Percentiles rank a stretch among this genome's conserved stretches.
Conservation (phyloP, 2,888 invertebrate species). For the Smittia sp. region DNA sequence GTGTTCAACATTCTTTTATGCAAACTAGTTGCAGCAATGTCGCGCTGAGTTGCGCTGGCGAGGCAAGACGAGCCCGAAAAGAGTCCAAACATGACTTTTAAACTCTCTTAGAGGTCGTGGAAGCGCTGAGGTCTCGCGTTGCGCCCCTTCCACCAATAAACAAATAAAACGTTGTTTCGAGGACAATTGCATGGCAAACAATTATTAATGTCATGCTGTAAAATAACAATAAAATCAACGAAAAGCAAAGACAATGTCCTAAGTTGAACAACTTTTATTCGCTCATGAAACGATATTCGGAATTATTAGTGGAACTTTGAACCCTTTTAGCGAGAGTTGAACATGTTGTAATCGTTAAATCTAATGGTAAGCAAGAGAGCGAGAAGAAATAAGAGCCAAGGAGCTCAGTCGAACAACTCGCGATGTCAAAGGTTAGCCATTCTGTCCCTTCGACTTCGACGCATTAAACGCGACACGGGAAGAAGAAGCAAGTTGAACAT, state of each 20-base stretch:
- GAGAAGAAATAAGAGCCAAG: not conserved
- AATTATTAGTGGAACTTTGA: constrained; percentile 24
- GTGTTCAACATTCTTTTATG: constrained; percentile 32
- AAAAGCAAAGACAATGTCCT: constrained; percentile 22
- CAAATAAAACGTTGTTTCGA: constrained; percentile 12
- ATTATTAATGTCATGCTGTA: constrained; percentile 35
- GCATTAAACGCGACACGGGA: not conserved
- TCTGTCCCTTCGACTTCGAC: not conserved
- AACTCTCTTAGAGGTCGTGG: not conserved
- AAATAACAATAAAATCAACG: constrained; percentile 30
- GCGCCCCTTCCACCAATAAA: not conserved
- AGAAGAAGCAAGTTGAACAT: not conserved
- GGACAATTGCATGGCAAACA: constrained; percentile 27
- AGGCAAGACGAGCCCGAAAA: not conserved
- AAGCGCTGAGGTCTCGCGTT: not conserved
- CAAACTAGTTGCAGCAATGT: constrained; percentile 31
- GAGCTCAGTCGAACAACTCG: not conserved
- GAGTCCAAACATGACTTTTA: not conserved
- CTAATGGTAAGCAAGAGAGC: not conserved
- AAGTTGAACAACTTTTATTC: not conserved
- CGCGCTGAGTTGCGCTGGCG: not conserved
- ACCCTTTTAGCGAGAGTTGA: constrained; percentile 23
- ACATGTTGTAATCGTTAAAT: constrained; percentile 35
- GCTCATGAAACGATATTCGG: not conserved
- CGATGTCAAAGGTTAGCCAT: constrained; percentile 21